phyloP scores from a whole-genome alignment of 1,140 invertebrate species.

The Zophobas atratus region DNA sequence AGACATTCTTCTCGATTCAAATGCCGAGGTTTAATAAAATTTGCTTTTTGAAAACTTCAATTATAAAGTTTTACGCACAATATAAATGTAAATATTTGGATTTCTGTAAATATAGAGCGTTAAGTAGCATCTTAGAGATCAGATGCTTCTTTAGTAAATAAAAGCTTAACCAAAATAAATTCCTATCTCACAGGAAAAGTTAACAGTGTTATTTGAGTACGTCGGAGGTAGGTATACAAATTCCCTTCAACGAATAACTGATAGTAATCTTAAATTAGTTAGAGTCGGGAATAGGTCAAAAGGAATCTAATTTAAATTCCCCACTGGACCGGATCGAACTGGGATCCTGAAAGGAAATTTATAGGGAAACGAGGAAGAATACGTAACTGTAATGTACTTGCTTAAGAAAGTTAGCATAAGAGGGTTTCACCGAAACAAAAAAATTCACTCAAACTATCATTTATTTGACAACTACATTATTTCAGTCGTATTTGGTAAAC shows the following conservation, averaged over 20 bases:
- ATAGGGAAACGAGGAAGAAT: constrained; percentile 13
- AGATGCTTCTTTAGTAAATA: not conserved
- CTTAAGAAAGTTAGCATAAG: not conserved
- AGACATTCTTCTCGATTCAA: too few species aligned
- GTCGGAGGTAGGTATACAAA: constrained; percentile 11
- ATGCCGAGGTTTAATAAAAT: too few species aligned
- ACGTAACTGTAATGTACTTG: not conserved
- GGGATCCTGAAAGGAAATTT: constrained; percentile 7
- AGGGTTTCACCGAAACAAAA: not conserved
- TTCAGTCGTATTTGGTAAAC: too few species aligned
- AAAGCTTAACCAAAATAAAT: not conserved
- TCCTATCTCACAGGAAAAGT: not conserved
- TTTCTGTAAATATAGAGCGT: too few species aligned
- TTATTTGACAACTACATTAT: too few species aligned
- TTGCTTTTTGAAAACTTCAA: too few species aligned
- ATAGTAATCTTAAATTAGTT: constrained; percentile 24
- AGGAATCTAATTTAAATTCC: constrained; percentile 41
- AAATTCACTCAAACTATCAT: too few species aligned
- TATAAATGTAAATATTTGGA: too few species aligned
- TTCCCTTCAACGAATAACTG: constrained; percentile 18
- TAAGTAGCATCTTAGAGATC: too few species aligned
- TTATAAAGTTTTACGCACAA: too few species aligned
- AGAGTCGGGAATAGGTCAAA: constrained; percentile 8
- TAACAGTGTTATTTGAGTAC: constrained; percentile 15
- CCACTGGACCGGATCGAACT: constrained; percentile 20